phyloP scores from a whole-genome alignment of 2,113 vertebrate genomes.

The Carlito syrichta region DNA sequence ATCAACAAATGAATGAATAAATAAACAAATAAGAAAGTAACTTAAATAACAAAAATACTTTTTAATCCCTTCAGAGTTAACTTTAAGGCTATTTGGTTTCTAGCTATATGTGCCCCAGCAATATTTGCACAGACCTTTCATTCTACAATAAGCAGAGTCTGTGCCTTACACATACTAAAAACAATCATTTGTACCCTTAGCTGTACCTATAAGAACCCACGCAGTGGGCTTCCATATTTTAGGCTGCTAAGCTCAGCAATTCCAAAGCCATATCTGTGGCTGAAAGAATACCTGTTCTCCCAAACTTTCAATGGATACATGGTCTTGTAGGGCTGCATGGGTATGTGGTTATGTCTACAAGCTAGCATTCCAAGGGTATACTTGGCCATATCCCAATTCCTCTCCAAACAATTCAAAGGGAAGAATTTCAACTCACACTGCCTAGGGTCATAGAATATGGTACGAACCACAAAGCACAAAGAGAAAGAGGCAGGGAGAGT shows the following conservation, averaged over 20 bases:
- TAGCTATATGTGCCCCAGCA: neutral
- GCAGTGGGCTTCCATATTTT: neutral
- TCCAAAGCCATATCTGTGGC: neutral
- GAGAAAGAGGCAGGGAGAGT: neutral
- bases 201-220: slow-evolving; percentile 6
- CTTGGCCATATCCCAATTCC: neutral
- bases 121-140: neutral
- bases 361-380: neutral
- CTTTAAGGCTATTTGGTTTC: neutral
- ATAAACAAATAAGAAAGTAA: too few relatives aligned
- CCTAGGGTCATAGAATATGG: neutral
- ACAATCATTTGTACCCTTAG: neutral
- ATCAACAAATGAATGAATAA: too few relatives aligned
- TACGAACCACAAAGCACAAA: neutral
- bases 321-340: neutral
- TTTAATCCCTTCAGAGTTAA: slow-evolving; percentile 36
- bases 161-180: neutral
- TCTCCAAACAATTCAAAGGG: slow-evolving; percentile 1
- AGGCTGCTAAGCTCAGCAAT: neutral
- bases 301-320: neutral
- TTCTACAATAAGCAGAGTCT: neutral
- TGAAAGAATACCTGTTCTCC: slow-evolving; percentile 2
- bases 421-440: slow-evolving; percentile 1
- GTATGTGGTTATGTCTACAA: neutral
- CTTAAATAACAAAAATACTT: slow-evolving; percentile 7